phyloP scores from a whole-genome alignment of 2,797 vertebrate genomes.

The Cuculus canorus region DNA sequence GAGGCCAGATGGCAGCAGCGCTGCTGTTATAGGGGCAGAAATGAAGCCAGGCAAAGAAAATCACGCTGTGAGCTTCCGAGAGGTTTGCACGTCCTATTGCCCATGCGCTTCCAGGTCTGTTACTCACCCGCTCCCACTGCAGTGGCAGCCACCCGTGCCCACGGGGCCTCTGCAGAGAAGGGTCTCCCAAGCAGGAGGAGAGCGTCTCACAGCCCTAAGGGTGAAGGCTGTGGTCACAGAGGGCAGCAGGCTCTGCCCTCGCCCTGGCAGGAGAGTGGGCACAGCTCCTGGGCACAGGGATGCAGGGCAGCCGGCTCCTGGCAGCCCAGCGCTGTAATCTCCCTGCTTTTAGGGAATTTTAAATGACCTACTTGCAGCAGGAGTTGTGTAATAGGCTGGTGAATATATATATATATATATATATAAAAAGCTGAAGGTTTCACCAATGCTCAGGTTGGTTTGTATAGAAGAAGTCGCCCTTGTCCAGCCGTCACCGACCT shows the following conservation, averaged over 20 bases:
- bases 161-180: neutral
- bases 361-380: constrained; percentile 67
- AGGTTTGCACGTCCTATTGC: neutral
- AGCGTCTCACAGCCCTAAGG: neutral
- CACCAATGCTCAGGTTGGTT: neutral
- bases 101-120: neutral
- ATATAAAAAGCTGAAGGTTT: constrained; percentile 13
- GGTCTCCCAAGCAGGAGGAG: neutral
- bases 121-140: neutral
- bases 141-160: fast-evolving
- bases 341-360: constrained; percentile 50
- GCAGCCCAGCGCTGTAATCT: neutral
- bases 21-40: neutral
- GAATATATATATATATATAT: neutral
- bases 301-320: neutral
- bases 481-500: fast-evolving
- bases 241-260: neutral
- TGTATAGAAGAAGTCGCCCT: neutral
- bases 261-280: fast-evolving
- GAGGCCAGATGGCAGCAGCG: neutral
- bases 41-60: neutral
- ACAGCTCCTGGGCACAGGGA: fast-evolving
- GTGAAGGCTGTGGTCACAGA: neutral
- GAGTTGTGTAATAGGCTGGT: constrained; percentile 42
- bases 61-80: neutral